Conservation (phyloP, 2,113 vertebrate genomes). For the Opisthocomus hoazin region DNA sequence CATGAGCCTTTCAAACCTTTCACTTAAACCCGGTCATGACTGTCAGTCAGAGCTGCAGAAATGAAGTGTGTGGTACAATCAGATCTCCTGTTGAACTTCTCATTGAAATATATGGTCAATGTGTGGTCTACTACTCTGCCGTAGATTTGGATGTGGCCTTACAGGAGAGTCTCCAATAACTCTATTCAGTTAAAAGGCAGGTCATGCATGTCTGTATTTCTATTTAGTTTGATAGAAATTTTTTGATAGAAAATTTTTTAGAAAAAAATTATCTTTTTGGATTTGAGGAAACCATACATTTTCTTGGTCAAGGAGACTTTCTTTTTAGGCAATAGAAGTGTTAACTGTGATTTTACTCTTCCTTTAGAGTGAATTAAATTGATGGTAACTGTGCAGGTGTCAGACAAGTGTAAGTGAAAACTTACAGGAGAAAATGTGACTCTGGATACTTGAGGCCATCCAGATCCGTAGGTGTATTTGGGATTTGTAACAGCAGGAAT, state of each 20-base stretch:
- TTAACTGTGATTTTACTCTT: background rate
- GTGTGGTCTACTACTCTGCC: background rate
- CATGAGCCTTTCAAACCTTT: background rate
- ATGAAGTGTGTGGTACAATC: background rate
- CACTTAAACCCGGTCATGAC: background rate
- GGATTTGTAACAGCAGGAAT: background rate
- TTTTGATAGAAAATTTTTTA: no score
- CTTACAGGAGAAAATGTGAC: background rate
- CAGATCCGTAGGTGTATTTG: background rate
- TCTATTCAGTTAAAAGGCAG: background rate
- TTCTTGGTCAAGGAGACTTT: background rate
- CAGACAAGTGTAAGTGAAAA: background rate
- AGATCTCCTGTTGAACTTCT: background rate
- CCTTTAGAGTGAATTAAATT: background rate
- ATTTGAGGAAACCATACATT: background rate
- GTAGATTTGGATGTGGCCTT: background rate
- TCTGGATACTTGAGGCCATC: background rate
- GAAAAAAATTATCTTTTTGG: background rate
- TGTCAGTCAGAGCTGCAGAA: background rate
- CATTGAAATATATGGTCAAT: background rate
- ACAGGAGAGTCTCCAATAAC: background rate
- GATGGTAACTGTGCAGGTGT: background rate
- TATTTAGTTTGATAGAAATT: background rate
- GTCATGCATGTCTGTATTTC: background rate
- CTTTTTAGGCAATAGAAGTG: background rate